These are phyloP conservation scores for Palythoa caribaeorum DNA, from an alignment of 92 coral and sea anemone species.

Conservation along the genomic window DNA sequence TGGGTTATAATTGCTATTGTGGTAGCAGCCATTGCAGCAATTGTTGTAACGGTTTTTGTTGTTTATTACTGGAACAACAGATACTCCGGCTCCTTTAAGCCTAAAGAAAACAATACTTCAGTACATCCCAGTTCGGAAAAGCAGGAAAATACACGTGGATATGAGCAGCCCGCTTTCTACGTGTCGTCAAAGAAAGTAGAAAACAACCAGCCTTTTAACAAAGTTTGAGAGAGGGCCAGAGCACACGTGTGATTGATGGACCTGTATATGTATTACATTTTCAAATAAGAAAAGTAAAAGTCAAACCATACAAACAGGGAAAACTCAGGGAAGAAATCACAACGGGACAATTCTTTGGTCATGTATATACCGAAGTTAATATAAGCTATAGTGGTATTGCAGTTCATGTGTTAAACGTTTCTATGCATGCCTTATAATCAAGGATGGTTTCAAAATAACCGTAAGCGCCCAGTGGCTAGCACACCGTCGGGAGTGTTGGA, in stretches of 20 bases:
- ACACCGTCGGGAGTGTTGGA: no score
- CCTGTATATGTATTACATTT: no score
- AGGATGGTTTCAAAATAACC: no score
- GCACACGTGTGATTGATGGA: background rate
- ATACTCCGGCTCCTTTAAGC: constrained; percentile 87
- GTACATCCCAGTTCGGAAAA: constrained; percentile 11
- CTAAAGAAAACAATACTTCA: constrained; percentile 34
- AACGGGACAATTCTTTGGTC: no score
- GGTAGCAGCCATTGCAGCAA: constrained; percentile 70
- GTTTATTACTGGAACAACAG: constrained; percentile 90
- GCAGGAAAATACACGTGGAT: constrained; percentile 16
- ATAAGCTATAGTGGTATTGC: no score
- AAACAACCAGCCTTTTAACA: constrained; percentile 29
- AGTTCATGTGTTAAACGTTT: no score
- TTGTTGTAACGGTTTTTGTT: constrained; percentile 70
- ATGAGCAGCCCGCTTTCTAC: constrained; percentile 45
- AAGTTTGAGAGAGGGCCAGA: constrained; percentile 10
- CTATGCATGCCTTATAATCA: no score
- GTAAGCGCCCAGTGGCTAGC: no score
- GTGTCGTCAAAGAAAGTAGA: constrained; percentile 38
- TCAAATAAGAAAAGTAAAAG: no score
- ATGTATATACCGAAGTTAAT: no score
- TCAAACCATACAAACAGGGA: no score
- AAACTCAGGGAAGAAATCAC: no score
- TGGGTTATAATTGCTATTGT: constrained; percentile 79